phyloP scores from a whole-genome alignment of 2,888 invertebrate genomes.

The Lithophane socia region DNA sequence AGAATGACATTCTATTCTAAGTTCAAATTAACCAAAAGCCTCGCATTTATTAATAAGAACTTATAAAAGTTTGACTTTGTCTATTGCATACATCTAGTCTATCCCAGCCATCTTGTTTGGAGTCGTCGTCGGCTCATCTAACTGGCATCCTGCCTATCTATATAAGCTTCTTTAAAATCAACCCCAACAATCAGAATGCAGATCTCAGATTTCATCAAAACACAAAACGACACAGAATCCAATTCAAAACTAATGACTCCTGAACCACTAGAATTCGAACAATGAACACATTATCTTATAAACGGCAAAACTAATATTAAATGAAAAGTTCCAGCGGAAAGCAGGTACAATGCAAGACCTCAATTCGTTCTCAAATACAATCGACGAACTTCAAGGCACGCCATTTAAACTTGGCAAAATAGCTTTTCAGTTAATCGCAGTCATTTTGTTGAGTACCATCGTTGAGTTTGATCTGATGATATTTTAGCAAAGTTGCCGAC shows the following conservation, averaged over 20 bases:
- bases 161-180: too few relatives aligned
- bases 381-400: constrained; percentile 80
- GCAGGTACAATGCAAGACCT: constrained; percentile 81
- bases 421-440: constrained; percentile 86
- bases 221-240: constrained; percentile 19
- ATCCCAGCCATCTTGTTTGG: too few relatives aligned
- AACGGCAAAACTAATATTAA: constrained; percentile 70
- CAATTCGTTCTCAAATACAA: constrained; percentile 80
- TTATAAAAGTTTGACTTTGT: too few relatives aligned
- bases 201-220: constrained; percentile 18
- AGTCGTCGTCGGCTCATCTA: too few relatives aligned
- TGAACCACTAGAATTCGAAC: constrained; percentile 36
- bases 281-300: constrained; percentile 64
- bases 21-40: too few relatives aligned
- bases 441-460: constrained; percentile 83
- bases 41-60: too few relatives aligned
- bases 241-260: constrained; percentile 46
- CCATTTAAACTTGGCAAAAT: constrained; percentile 86
- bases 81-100: too few relatives aligned
- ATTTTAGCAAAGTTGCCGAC: constrained; percentile 75
- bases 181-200: constrained; percentile 16
- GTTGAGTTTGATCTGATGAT: constrained; percentile 80
- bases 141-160: too few relatives aligned
- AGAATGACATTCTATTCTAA: too few relatives aligned
- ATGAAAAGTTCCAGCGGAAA: constrained; percentile 74